Conservation (phyloP, 2,113 vertebrate genomes). For the Callopanchax toddi region DNA sequence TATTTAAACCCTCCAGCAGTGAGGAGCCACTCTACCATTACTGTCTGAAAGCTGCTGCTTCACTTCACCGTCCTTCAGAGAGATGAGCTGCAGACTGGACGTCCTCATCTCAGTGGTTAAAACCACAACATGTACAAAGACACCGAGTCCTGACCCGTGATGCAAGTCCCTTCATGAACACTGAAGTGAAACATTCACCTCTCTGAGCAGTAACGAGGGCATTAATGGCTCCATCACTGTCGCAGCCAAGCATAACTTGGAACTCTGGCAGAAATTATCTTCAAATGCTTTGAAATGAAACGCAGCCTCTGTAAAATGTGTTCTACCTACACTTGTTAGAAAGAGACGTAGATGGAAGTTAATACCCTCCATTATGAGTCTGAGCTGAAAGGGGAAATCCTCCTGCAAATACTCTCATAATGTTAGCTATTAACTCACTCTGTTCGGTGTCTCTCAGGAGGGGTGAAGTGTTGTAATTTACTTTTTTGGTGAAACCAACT, state of each 20-base stretch:
- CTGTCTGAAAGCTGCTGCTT: constrained; percentile 58
- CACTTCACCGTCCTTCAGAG: constrained; percentile 64
- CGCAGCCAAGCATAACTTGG: constrained; percentile 48
- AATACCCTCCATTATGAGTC: constrained; percentile 32
- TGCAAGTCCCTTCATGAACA: constrained; percentile 26
- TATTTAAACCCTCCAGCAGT: too few relatives aligned
- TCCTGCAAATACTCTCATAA: constrained; percentile 17
- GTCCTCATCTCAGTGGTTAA: constrained; percentile 35
- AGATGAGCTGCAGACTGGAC: constrained; percentile 1
- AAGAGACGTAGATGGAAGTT: constrained; percentile 29
- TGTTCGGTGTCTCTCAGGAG: constrained; percentile 25
- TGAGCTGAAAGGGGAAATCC: constrained; percentile 32
- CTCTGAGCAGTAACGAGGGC: constrained; percentile 57
- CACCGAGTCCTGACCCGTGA: constrained; percentile 31
- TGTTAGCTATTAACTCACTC: constrained; percentile 23
- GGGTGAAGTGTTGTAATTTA: too few relatives aligned
- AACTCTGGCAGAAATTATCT: constrained; percentile 63
- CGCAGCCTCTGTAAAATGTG: constrained; percentile 20
- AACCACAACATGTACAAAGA: constrained; percentile 22
- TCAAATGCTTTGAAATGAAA: constrained; percentile 41
- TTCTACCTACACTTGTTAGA: constrained; percentile 32
- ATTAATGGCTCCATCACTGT: constrained; percentile 66
- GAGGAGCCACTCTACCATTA: too few relatives aligned
- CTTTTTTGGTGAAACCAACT: too few relatives aligned
- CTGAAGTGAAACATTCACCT: constrained; percentile 59